Evolutionary conservation across 1,140 invertebrate species (phyloP).

Genomic region (Chymomyza costata): DNA sequence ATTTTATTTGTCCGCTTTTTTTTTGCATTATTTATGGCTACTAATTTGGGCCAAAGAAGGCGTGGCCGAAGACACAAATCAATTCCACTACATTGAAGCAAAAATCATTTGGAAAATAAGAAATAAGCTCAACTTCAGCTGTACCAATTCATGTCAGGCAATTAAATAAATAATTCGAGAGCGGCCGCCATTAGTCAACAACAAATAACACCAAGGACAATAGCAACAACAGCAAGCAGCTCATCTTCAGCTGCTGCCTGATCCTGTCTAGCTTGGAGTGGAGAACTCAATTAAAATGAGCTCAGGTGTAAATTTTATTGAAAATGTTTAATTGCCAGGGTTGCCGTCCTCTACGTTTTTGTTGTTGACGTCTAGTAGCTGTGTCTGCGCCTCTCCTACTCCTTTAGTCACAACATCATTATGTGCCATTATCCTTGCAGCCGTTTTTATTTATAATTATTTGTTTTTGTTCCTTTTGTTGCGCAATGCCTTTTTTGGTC

Average conservation of each 20-base stretch:
- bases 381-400: no score
- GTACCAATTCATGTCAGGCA: conserved; percentile 2
- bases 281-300: conserved; percentile 71
- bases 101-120: conserved; percentile 54
- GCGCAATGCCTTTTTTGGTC: conserved; percentile 57
- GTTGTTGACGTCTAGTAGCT: no score
- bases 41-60: conserved; percentile 52
- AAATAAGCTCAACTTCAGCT: no score
- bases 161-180: conserved; percentile 12
- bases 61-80: conserved; percentile 61
- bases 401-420: conserved; percentile 32
- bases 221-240: conserved; percentile 2
- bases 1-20: conserved; percentile 32
- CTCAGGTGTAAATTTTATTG: conserved; percentile 74
- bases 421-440: conserved; percentile 32
- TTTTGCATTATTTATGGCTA: conserved; percentile 54
- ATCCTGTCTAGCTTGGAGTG: conserved; percentile 50
- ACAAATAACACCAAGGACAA: no score
- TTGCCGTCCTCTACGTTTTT: no score
- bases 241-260: conserved; percentile 12
- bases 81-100: conserved; percentile 71
- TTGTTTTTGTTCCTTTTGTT: conserved; percentile 61
- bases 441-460: conserved; percentile 73
- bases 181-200: no score
- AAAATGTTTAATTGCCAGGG: conserved; percentile 69